Conservation (phyloP, 2,888 invertebrate species). For the Netelia melanura region DNA sequence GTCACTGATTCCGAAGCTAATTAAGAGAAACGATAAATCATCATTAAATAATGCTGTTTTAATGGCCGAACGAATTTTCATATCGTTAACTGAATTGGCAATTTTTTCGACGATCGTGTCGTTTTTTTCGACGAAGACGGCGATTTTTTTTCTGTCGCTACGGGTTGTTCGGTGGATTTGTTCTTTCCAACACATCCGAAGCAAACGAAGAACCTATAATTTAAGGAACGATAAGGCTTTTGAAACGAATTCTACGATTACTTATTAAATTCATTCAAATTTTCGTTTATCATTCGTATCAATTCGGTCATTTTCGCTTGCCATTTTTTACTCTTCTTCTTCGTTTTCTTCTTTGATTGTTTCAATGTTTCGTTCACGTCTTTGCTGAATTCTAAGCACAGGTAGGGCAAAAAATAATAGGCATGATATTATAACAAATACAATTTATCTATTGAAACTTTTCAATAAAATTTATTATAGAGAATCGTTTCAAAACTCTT, state of each 20-base stretch:
- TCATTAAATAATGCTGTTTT: too few relatives aligned
- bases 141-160: background rate
- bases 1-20: background rate
- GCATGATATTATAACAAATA: background rate
- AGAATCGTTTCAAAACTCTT: background rate
- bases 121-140: slow-evolving; percentile 10
- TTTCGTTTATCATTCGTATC: background rate
- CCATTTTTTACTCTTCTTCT: slow-evolving; percentile 22
- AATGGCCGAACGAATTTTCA: background rate
- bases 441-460: background rate
- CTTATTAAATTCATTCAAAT: background rate
- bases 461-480: background rate
- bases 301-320: slow-evolving; percentile 1
- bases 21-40: background rate
- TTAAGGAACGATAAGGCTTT: background rate
- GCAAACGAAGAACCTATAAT: slow-evolving; percentile 5
- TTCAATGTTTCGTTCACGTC: background rate
- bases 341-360: background rate
- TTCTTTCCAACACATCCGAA: background rate
- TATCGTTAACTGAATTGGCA: background rate
- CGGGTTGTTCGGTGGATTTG: background rate
- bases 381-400: background rate
- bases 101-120: slow-evolving; percentile 1
- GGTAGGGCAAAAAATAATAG: background rate
- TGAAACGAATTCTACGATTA: background rate